Evolutionary conservation across 2,888 invertebrate species (phyloP).

Genomic region (Toxonevra muliebris): DNA sequence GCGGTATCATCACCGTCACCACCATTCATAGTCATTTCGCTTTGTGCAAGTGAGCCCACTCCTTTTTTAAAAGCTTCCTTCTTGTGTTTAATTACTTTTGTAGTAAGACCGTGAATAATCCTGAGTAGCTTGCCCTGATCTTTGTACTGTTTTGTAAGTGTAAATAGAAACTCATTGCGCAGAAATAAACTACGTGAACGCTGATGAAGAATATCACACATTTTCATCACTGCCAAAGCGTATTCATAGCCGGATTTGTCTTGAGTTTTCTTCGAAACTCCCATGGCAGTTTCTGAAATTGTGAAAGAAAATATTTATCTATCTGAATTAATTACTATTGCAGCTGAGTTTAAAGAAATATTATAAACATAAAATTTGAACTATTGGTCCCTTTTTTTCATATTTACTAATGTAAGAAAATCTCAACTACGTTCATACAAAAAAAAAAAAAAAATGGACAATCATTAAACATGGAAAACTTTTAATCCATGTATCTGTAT

Average conservation of each 20-base stretch:
- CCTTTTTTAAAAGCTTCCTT: slow-evolving; percentile 78
- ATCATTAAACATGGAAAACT: slow-evolving; percentile 19
- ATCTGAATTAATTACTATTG: no score
- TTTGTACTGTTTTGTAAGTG: slow-evolving; percentile 78
- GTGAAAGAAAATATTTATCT: background rate
- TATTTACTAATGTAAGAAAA: slow-evolving; percentile 18
- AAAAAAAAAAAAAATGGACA: background rate
- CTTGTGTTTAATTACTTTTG: slow-evolving; percentile 80
- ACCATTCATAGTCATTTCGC: slow-evolving; percentile 45
- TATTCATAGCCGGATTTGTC: slow-evolving; percentile 84
- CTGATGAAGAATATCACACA: slow-evolving; percentile 86
- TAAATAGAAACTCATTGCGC: slow-evolving; percentile 80
- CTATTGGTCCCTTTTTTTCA: background rate
- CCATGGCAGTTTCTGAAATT: slow-evolving; percentile 83
- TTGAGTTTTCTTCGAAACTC: slow-evolving; percentile 84
- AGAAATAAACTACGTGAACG: slow-evolving; percentile 84
- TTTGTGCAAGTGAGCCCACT: slow-evolving; percentile 65
- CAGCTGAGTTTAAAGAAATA: no score
- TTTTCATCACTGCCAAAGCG: slow-evolving; percentile 89
- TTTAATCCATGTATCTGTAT: background rate
- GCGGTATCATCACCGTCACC: slow-evolving; percentile 18
- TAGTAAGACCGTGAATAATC: slow-evolving; percentile 82
- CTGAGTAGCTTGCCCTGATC: slow-evolving; percentile 78
- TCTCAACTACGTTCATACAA: background rate
- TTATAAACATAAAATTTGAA: no score